Evolutionary conservation across 2,113 vertebrate genomes (phyloP).

Genomic region (Malurus alboscapulatus): DNA sequence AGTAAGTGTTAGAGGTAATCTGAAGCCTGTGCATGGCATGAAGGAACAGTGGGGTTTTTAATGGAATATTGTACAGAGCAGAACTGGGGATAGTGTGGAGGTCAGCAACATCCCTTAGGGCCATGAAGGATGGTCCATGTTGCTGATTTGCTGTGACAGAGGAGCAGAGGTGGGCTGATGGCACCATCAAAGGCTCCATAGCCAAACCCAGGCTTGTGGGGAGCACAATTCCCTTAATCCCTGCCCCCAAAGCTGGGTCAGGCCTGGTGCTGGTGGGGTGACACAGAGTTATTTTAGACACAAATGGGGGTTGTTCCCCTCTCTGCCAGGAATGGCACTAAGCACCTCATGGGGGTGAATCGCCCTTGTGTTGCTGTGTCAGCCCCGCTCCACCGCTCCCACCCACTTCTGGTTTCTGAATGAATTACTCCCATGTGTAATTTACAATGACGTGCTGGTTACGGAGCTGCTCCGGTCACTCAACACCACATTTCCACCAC

Average conservation of each 20-base stretch:
- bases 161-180: not conserved
- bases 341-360: not conserved
- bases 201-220: not conserved
- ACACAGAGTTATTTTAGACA: not conserved
- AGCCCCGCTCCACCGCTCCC: not conserved
- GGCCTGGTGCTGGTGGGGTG: accelerated
- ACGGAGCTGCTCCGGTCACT: not conserved
- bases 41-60: not conserved
- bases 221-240: not conserved
- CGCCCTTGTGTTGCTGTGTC: not conserved
- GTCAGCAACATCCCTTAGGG: not conserved
- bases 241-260: accelerated
- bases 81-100: not conserved
- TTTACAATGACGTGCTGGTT: not conserved
- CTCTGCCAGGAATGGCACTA: not conserved
- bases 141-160: not conserved
- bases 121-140: not conserved
- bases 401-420: slow-evolving; percentile 21
- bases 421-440: not conserved
- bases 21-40: not conserved
- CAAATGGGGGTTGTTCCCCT: not conserved
- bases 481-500: not conserved
- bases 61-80: not conserved
- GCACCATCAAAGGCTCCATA: not conserved
- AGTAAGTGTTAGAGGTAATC: not conserved